Conservation (phyloP, 2,113 vertebrate species). For the Pygoscelis antarcticus region DNA sequence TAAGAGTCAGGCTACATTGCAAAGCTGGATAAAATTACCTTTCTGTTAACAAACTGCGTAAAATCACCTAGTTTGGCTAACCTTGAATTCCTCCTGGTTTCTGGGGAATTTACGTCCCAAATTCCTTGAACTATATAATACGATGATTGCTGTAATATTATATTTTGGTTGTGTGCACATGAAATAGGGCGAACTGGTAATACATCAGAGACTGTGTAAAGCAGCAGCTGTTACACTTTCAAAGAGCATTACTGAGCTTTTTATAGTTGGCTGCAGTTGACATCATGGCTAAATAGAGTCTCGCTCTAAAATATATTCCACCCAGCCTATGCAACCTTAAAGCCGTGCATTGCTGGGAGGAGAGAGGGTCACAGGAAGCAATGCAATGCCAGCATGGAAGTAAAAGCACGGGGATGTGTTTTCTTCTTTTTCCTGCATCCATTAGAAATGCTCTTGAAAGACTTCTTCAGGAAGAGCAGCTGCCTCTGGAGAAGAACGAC, state of each 20-base stretch:
- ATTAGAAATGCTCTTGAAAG: neutral
- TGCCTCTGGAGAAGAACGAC: neutral
- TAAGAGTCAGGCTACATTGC: neutral
- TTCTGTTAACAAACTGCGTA: neutral
- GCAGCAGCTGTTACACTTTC: conserved; percentile 60
- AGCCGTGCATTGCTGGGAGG: neutral
- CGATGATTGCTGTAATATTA: conserved; percentile 14
- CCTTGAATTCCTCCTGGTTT: conserved; percentile 13
- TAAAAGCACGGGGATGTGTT: neutral
- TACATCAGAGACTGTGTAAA: conserved; percentile 6
- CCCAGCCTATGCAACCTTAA: neutral
- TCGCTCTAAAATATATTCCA: neutral
- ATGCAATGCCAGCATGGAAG: neutral
- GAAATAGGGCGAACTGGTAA: conserved; percentile 29
- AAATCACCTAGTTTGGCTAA: conserved; percentile 11
- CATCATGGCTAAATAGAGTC: conserved; percentile 34
- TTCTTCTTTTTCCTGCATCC: neutral
- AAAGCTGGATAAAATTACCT: neutral
- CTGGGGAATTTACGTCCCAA: conserved; percentile 2
- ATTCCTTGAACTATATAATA: conserved; percentile 38
- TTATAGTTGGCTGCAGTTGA: conserved; percentile 60
- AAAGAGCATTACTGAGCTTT: conserved; percentile 57
- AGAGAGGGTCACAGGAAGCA: neutral
- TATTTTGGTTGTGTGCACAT: conserved; percentile 27
- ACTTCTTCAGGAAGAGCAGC: neutral